Evolutionary conservation across 2,888 invertebrate species (phyloP), one percentile per base, ranked within the genome.

Genomic region (Hipparchia semele): DNA sequence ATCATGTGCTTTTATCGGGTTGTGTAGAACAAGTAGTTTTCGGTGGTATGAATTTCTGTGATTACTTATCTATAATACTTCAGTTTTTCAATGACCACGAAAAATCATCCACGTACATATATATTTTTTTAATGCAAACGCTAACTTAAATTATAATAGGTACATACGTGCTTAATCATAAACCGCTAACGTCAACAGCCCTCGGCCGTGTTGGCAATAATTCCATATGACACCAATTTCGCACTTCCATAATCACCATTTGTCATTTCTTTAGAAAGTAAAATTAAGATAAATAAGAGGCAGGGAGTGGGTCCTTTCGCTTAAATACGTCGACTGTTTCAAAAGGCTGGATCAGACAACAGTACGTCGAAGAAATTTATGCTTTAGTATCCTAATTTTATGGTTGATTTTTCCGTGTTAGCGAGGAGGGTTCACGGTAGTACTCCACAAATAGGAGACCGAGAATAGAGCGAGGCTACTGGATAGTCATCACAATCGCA

Each of bases 401-500:
- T 80, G 86, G 88, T 87, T 85, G 83, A 86, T 84, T 90, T 86
- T 83, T 75, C 79, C 76, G 76, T 78, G 80, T 81, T 80, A 83
- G 80, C 80, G 81, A 82, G 75, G 80, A 82, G 85, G 85, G 87
- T 87, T 90, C 87, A 83, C 84, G 83, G 87, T 88, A 88, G 88
- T 90, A 86, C 86, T 92, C 91, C 90, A 91, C 92, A 92, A 94
- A 94, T 94, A 94, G 92, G 87, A 87, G 88, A 88, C 88, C 90
- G 85, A 92, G 92, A 94, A 94, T 94, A 94, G 93, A 92, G 89
- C 92, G 93, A 94, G 93, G 93, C 92, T 91, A 92, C 91, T 92
- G 91, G 82, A 83, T 82, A 82, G 75, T 77, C 80, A 78, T 77
- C 79, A 87, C 87, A 87, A 89, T 87, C 87, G 87, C 88, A 89